Evolutionary conservation across 53 echinoderm and acorn worm genomes (phyloP), one percentile per base, ranked within the genome.

Genomic region (Holothuria scabra): DNA sequence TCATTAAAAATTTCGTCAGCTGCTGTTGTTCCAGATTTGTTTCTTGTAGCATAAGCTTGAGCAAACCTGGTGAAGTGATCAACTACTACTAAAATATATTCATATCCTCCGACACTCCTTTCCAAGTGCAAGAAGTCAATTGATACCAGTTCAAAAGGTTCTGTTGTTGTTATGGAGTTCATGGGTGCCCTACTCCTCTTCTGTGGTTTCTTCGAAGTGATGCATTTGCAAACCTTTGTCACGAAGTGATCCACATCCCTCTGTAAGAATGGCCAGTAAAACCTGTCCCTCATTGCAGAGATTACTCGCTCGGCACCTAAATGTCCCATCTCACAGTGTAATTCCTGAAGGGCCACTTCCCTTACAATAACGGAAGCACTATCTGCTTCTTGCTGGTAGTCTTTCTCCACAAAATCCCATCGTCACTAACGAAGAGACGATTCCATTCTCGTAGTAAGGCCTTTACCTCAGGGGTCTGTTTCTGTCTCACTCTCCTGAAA

Each of bases 321-420:
- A 68, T 91, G 91, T 35, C 91, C 91, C 88, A 88, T 91, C n/a
- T 91, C 56, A 28, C 79, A 29, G 26, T 91, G 91, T 21, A 86
- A 41, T 38, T 86, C 37, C 29, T 34, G 56, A 58, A 31, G 48
- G 12, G 76, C 76, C 25, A 86, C 28, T 6, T 26, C 62, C n/a
- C 46, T 20, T 12, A 24, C 28, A 8, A 20, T 30, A 11, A 21
- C 19, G 83, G 83, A 2, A 82, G 83, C 6, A 79, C 79, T n/a
- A 79, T 24, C 31, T 84, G 85, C 26, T 31, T 23, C 49, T 31
- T 37, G 28, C 13, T 55, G 20, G 34, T 65, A 48, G 84, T 59
- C 61, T 37, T 59, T 4, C 88, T 49, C 28, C 56, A 24, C 26
- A 88, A 35, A 8, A 88, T 44, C 8, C 87, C 82, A 56, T 34